phyloP scores from a whole-genome alignment of 2,113 vertebrate genomes.

The Corydoras sp. region DNA sequence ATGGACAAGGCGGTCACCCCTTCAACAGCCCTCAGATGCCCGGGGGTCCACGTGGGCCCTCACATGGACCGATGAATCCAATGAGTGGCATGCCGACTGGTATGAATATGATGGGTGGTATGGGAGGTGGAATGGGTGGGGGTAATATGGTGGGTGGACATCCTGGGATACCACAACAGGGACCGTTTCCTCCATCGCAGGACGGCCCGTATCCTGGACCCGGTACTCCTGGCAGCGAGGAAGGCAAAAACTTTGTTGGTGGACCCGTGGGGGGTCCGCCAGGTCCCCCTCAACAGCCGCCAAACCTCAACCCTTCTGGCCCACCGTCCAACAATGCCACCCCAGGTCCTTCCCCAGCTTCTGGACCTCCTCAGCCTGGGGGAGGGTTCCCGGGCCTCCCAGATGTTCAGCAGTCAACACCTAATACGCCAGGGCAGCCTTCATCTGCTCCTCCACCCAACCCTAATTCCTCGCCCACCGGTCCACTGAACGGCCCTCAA shows the following conservation, averaged over 20 bases:
- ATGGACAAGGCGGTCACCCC: slow-evolving; percentile 71
- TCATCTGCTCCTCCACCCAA: slow-evolving; percentile 63
- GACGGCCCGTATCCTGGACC: slow-evolving; percentile 70
- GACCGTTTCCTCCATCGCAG: slow-evolving; percentile 78
- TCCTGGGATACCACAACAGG: slow-evolving; percentile 79
- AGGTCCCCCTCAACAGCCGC: slow-evolving; percentile 68
- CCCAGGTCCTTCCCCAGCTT: slow-evolving; percentile 70
- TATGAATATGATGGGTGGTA: slow-evolving; percentile 70
- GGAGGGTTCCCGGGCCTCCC: slow-evolving; percentile 69
- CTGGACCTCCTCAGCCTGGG: slow-evolving; percentile 68
- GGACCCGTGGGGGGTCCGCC: slow-evolving; percentile 53
- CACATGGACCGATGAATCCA: slow-evolving; percentile 62
- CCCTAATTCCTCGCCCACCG: slow-evolving; percentile 69
- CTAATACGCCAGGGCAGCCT: slow-evolving; percentile 71
- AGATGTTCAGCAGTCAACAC: slow-evolving; percentile 63
- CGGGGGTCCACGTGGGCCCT: slow-evolving; percentile 66
- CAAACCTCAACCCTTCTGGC: slow-evolving; percentile 68
- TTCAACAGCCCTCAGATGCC: slow-evolving; percentile 72
- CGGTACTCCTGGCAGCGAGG: slow-evolving; percentile 67
- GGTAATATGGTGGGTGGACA: slow-evolving; percentile 74
- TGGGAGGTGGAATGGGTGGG: slow-evolving; percentile 63
- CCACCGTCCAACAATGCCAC: slow-evolving; percentile 72
- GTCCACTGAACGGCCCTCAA: slow-evolving; percentile 68
- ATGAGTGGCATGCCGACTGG: slow-evolving; percentile 69
- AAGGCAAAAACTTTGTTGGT: slow-evolving; percentile 67